These are phyloP conservation scores for Vulpes ferrilata DNA, from an alignment of 2,113 vertebrate genomes.

Conservation along the genomic window DNA sequence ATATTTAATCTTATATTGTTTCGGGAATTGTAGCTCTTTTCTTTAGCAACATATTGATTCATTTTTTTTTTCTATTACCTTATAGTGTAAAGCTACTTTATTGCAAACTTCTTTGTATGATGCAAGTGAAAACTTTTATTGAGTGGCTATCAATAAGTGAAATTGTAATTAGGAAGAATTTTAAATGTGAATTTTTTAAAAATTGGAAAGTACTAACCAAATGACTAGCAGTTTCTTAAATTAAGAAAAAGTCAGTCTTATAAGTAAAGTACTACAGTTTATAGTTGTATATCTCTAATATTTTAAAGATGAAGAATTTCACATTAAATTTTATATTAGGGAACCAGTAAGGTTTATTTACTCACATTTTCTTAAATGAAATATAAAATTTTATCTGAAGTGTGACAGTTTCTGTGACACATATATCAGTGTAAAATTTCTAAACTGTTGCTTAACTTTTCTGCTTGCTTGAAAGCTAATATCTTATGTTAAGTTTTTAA, in stretches of 20 bases:
- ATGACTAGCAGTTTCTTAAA: not conserved
- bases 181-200: not conserved
- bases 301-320: not conserved
- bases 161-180: not conserved
- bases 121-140: not conserved
- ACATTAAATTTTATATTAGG: not conserved
- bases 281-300: not conserved
- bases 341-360: not conserved
- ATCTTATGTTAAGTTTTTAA: not conserved
- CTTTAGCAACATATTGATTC: not conserved
- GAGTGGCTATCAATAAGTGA: not conserved
- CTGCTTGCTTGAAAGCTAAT: constrained; percentile 1
- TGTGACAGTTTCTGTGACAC: not conserved
- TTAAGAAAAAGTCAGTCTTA: not conserved
- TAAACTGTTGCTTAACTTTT: constrained; percentile 18
- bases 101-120: not conserved
- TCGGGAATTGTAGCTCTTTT: not conserved
- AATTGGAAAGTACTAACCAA: not conserved
- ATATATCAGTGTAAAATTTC: not conserved
- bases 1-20: constrained; percentile 37
- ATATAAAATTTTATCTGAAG: constrained; percentile 19
- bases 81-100: not conserved
- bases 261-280: not conserved
- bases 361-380: not conserved
- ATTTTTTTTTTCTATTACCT: constrained; percentile 12